phyloP scores from a whole-genome alignment of 2,888 invertebrate species.

The Zhuqinia jingwanae region DNA sequence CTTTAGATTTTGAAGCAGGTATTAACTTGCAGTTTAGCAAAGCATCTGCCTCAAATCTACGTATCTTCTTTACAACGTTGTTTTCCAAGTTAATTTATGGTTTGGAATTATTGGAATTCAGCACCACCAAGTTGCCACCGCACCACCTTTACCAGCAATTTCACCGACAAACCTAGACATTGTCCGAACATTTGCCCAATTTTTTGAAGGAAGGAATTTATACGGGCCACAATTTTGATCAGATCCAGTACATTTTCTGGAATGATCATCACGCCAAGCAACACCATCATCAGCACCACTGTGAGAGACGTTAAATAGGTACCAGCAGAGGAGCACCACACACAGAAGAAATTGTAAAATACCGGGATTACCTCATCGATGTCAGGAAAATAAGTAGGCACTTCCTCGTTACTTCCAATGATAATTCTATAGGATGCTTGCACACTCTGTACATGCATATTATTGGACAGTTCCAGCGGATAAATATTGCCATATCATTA shows the following conservation, averaged over 20 bases:
- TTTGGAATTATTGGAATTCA: constrained; percentile 29
- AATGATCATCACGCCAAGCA: constrained; percentile 2
- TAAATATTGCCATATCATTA: neutral
- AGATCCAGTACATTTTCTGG: neutral
- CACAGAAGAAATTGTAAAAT: neutral
- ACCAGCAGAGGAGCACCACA: neutral
- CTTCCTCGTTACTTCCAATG: neutral
- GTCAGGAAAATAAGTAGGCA: neutral
- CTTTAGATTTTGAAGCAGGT: too few relatives aligned
- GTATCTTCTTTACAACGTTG: neutral
- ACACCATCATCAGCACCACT: neutral
- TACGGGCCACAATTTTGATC: constrained; percentile 43
- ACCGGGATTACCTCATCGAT: neutral
- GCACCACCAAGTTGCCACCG: neutral
- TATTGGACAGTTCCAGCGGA: too few relatives aligned
- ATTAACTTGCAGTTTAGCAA: neutral
- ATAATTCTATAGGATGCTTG: neutral
- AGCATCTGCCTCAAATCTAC: neutral
- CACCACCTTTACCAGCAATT: neutral
- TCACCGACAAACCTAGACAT: neutral
- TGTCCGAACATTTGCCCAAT: constrained; percentile 24
- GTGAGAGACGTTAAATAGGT: neutral
- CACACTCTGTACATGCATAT: too few relatives aligned
- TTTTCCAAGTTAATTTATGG: neutral
- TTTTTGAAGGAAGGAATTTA: constrained; percentile 14